Percentiles rank a stretch among this genome's conserved stretches.
phyloP scores from a whole-genome alignment of 2,113 vertebrate species.

The Trochalopteron elliotii region DNA sequence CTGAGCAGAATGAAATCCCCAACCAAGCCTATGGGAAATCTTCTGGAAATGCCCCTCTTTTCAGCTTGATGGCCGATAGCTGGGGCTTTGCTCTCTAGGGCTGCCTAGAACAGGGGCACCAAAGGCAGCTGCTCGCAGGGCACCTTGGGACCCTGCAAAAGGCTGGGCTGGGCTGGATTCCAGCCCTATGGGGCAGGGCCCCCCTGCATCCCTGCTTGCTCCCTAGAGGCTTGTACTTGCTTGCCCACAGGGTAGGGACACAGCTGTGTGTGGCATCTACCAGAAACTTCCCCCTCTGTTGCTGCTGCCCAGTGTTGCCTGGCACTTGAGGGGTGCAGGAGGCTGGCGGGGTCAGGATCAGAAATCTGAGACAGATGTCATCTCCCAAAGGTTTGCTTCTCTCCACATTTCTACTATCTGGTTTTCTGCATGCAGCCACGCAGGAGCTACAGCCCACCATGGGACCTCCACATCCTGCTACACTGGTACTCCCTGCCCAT shows the following conservation, averaged over 20 bases:
- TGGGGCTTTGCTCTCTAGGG: background rate
- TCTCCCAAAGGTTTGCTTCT: background rate
- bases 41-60: background rate
- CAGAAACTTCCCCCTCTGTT: fast-evolving
- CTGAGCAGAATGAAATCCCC: background rate
- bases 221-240: background rate
- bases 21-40: background rate
- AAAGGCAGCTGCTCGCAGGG: background rate
- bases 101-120: background rate
- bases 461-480: background rate
- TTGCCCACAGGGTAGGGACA: background rate
- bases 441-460: fast-evolving
- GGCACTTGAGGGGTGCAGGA: fast-evolving
- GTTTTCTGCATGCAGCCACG: background rate
- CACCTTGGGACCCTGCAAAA: background rate
- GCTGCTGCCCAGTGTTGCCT: too few relatives aligned
- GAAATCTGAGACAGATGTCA: background rate
- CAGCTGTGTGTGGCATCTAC: fast-evolving
- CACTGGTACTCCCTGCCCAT: background rate
- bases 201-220: background rate
- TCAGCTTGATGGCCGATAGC: background rate
- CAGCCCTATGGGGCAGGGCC: fast-evolving
- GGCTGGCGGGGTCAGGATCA: background rate
- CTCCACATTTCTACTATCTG: background rate
- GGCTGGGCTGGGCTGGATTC: background rate